Conservation (phyloP, 1,140 invertebrate genomes). For the Drosophila lini region DNA sequence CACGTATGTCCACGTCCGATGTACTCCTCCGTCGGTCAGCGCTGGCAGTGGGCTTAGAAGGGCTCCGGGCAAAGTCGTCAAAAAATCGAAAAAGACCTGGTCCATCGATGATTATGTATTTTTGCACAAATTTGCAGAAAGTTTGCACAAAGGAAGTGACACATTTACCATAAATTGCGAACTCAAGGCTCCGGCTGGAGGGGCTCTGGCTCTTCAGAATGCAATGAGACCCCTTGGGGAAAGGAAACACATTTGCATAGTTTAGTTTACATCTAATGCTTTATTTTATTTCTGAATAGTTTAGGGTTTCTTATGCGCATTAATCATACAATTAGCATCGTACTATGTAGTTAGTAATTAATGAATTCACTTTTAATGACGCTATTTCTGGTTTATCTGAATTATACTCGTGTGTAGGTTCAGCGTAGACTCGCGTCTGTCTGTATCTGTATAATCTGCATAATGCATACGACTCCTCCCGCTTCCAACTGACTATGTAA, state of each 20-base stretch:
- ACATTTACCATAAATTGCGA: conserved; percentile 31
- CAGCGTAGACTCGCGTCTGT: background rate
- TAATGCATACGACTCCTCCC: conserved; percentile 28
- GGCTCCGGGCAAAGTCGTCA: conserved; percentile 40
- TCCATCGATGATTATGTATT: conserved; percentile 50
- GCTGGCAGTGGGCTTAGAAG: conserved; percentile 44
- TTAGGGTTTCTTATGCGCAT: conserved; percentile 68
- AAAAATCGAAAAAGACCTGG: conserved; percentile 25
- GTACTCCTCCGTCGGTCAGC: conserved; percentile 31
- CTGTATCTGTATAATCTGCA: conserved; percentile 26
- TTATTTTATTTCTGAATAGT: conserved; percentile 77
- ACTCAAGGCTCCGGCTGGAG: conserved; percentile 7
- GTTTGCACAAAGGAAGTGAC: conserved; percentile 44
- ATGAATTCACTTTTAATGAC: conserved; percentile 54
- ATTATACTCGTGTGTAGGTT: conserved; percentile 32
- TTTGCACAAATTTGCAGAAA: conserved; percentile 34
- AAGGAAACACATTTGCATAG: conserved; percentile 20
- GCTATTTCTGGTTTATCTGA: conserved; percentile 39
- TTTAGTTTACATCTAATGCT: conserved; percentile 78
- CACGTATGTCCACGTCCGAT: conserved; percentile 55
- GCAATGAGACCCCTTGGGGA: conserved; percentile 8
- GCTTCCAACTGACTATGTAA: conserved; percentile 48
- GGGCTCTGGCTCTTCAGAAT: conserved; percentile 16
- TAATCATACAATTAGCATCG: conserved; percentile 73
- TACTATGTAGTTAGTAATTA: conserved; percentile 71